Evolutionary conservation across 2,888 invertebrate genomes (phyloP).

Genomic region (Tigriopus californicus): DNA sequence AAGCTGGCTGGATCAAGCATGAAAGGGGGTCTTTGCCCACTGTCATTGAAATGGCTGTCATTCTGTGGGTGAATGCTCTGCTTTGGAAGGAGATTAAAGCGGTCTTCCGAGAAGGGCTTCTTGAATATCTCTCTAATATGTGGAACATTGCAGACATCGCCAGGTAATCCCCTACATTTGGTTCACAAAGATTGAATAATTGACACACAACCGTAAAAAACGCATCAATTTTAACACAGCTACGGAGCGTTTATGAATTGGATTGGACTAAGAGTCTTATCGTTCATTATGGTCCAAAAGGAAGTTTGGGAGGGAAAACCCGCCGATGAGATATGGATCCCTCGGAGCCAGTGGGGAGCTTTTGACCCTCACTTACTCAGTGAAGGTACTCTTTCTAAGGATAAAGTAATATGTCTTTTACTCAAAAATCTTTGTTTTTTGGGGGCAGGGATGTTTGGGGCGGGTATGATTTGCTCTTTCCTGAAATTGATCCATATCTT

Average conservation of each 20-base stretch:
- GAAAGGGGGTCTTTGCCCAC: constrained; percentile 19
- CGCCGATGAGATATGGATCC: constrained; percentile 48
- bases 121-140: constrained; percentile 67
- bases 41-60: constrained; percentile 19
- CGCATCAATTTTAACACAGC: not conserved
- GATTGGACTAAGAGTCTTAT: constrained; percentile 14
- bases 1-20: constrained; percentile 17
- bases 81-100: constrained; percentile 84
- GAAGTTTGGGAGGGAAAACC: constrained; percentile 46
- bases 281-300: constrained; percentile 32
- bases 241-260: constrained; percentile 14
- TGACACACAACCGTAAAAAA: too few relatives aligned
- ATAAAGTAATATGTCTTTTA: too few relatives aligned
- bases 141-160: constrained; percentile 77
- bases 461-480: constrained; percentile 79
- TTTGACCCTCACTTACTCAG: constrained; percentile 85
- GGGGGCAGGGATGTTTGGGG: constrained; percentile 43
- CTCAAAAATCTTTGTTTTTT: too few relatives aligned
- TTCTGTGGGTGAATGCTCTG: constrained; percentile 39
- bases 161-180: constrained; percentile 15
- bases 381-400: constrained; percentile 46
- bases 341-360: constrained; percentile 70
- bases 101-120: constrained; percentile 67
- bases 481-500: constrained; percentile 77
- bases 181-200: not conserved